Percentiles rank a stretch among this genome's conserved stretches.
Conservation (phyloP, 2,113 vertebrate genomes). For the Chrysochloris asiatica region DNA sequence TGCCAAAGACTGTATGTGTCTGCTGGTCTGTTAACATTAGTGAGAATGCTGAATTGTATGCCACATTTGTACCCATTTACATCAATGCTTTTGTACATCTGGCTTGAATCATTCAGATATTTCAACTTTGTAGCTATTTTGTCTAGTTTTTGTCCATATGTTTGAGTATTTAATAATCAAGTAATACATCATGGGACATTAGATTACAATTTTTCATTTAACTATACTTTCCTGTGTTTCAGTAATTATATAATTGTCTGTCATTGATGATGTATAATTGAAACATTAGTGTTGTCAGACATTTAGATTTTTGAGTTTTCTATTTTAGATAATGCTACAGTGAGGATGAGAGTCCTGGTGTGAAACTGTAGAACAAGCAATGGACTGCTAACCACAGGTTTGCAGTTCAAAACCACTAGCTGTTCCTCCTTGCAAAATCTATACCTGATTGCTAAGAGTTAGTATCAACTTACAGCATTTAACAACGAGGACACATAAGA, state of each 20-base stretch:
- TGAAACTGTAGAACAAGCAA: too few species aligned
- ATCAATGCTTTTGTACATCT: background rate
- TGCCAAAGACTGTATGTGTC: background rate
- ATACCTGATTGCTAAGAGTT: too few species aligned
- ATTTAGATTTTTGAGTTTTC: constrained; percentile 21
- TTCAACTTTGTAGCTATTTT: constrained; percentile 7
- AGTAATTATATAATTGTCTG: background rate
- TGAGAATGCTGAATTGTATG: constrained; percentile 8
- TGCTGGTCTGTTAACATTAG: background rate
- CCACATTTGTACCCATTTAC: background rate
- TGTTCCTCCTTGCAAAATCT: too few species aligned
- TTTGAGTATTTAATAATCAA: constrained; percentile 2
- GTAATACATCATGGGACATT: background rate
- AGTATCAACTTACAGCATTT: too few species aligned
- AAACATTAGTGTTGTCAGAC: background rate
- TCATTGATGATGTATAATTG: background rate
- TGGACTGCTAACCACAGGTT: too few species aligned
- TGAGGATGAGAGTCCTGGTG: too few species aligned
- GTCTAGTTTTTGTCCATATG: background rate
- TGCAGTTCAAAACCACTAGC: too few species aligned
- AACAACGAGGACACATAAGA: background rate
- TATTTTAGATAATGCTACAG: background rate
- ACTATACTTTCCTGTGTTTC: constrained; percentile 24
- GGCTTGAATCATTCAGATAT: background rate
- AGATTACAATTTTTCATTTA: constrained; percentile 15